phyloP scores from a whole-genome alignment of 1,140 invertebrate species.

The Bombus fervidus region DNA sequence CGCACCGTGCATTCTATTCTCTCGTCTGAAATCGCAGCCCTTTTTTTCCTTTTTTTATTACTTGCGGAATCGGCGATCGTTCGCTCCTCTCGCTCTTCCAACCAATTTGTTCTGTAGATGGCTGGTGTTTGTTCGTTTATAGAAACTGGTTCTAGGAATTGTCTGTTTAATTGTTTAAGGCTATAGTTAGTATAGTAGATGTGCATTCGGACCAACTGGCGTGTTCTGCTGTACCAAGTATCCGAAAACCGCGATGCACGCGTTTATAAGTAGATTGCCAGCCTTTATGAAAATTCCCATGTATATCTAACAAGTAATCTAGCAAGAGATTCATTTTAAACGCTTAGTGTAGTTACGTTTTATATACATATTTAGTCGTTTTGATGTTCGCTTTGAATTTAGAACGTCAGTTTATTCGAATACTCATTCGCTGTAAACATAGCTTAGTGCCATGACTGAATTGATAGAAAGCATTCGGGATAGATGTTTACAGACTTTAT shows the following conservation, averaged over 20 bases:
- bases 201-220: not conserved
- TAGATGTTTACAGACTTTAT: not conserved
- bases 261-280: too few species aligned
- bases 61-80: not conserved
- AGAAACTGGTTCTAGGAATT: not conserved
- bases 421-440: too few species aligned
- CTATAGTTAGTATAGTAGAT: not conserved
- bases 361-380: too few species aligned
- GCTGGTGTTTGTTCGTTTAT: not conserved
- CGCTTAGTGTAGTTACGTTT: too few species aligned
- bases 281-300: too few species aligned
- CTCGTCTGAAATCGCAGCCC: conserved; percentile 33
- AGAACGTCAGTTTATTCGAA: too few species aligned
- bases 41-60: not conserved
- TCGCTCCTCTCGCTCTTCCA: not conserved
- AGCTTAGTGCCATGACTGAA: too few species aligned
- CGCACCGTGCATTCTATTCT: conserved; percentile 53
- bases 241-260: not conserved
- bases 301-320: too few species aligned
- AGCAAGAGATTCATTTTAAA: too few species aligned
- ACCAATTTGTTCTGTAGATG: not conserved
- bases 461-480: not conserved
- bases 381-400: too few species aligned
- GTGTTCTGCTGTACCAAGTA: not conserved
- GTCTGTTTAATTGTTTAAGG: not conserved